phyloP scores from a whole-genome alignment of 2,888 invertebrate species.

The Lasioglossum marginatum region DNA sequence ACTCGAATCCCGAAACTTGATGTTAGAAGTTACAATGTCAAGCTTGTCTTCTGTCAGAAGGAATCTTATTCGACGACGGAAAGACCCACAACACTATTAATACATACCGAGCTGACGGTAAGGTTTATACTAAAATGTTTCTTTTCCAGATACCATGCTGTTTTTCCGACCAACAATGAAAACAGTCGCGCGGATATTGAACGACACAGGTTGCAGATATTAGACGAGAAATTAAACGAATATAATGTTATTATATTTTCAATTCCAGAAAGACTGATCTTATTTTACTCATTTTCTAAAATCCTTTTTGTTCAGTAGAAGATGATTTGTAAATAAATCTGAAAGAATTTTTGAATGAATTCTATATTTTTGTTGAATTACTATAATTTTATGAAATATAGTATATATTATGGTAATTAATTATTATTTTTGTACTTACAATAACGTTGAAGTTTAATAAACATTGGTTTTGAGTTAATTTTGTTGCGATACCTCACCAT shows the following conservation, averaged over 20 bases:
- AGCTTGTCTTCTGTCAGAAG: constrained; percentile 64
- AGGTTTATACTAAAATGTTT: constrained; percentile 56
- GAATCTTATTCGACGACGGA: constrained; percentile 45
- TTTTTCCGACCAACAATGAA: constrained; percentile 49
- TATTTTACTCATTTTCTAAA: background rate
- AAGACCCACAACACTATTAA: constrained; percentile 40
- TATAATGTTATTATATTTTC: background rate
- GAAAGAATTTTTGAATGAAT: background rate
- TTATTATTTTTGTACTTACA: background rate
- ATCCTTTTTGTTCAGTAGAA: background rate
- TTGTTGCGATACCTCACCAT: background rate
- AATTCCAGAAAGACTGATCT: background rate
- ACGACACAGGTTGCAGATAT: constrained; percentile 27
- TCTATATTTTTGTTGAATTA: background rate
- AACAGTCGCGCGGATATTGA: constrained; percentile 34
- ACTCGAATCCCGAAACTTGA: constrained; percentile 73
- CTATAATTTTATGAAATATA: background rate
- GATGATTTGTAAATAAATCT: background rate
- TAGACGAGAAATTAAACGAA: background rate
- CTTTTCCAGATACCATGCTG: constrained; percentile 63
- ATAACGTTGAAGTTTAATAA: background rate
- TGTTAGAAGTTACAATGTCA: constrained; percentile 77
- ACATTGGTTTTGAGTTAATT: background rate
- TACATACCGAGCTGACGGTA: constrained; percentile 57
- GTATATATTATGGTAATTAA: background rate